A percentile compares a stretch with the other conserved stretches of the same genome.
phyloP scores from a whole-genome alignment of 2,113 vertebrate genomes.

The Pundamilia nyererei region DNA sequence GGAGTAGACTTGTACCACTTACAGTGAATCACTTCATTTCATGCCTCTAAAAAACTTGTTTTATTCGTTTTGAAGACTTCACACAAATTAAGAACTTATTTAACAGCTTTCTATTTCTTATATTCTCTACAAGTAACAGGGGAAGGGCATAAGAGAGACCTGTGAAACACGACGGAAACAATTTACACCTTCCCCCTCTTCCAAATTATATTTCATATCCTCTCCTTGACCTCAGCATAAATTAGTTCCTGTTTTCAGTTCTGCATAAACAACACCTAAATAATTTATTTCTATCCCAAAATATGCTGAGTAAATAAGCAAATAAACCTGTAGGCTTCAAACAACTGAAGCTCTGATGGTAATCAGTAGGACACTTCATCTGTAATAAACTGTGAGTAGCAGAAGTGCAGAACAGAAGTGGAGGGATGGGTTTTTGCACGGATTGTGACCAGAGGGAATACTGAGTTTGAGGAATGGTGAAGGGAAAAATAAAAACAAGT shows the following conservation, averaged over 20 bases:
- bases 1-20: not conserved
- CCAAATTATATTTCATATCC: not conserved
- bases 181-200: constrained; percentile 1
- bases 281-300: constrained; percentile 28
- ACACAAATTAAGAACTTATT: not conserved
- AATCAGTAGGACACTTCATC: not conserved
- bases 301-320: constrained; percentile 5
- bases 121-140: not conserved
- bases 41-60: not conserved
- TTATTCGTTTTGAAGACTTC: not conserved
- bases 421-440: not conserved
- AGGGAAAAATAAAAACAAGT: not conserved
- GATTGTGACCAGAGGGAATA: not conserved
- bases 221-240: constrained; percentile 34
- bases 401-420: not conserved
- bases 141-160: not conserved
- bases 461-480: not conserved
- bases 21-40: not conserved
- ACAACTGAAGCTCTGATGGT: not conserved
- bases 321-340: not conserved
- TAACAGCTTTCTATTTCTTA: not conserved
- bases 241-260: constrained; percentile 21
- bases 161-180: not conserved
- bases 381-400: not conserved
- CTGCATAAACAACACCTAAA: constrained; percentile 31